Evolutionary conservation across 2,888 invertebrate genomes (phyloP).

Genomic region (Hemistola chrysoprasaria): DNA sequence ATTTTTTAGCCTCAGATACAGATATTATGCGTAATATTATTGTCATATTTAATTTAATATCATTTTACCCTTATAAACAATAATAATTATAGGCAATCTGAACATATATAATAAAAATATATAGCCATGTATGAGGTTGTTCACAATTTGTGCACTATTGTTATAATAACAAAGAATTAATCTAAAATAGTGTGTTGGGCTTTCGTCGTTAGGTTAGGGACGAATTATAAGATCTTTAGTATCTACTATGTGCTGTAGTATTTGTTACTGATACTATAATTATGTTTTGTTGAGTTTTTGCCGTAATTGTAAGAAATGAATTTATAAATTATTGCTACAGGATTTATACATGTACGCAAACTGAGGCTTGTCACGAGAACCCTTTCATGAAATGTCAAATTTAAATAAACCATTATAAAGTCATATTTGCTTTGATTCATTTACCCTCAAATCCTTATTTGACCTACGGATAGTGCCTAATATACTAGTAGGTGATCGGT

Average conservation of each 20-base stretch:
- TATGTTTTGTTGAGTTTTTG: conserved; percentile 80
- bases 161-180: conserved; percentile 46
- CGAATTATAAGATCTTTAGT: conserved; percentile 61
- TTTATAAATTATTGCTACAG: conserved; percentile 76
- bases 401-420: conserved; percentile 74
- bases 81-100: conserved; percentile 8
- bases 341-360: conserved; percentile 74
- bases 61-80: not conserved
- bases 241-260: conserved; percentile 62
- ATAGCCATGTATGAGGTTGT: conserved; percentile 24
- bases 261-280: conserved; percentile 68
- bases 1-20: too few relatives aligned
- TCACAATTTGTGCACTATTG: conserved; percentile 23
- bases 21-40: conserved; percentile 14
- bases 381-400: conserved; percentile 80
- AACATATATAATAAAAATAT: not conserved
- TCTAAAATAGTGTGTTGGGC: conserved; percentile 68
- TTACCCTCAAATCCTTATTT: conserved; percentile 5
- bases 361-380: conserved; percentile 78
- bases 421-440: conserved; percentile 31
- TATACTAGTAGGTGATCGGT: too few relatives aligned
- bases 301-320: conserved; percentile 72
- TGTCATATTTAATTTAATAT: conserved; percentile 14
- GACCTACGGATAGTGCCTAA: too few relatives aligned
- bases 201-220: conserved; percentile 78